Conservation (phyloP, 37 sponge, comb jelly and placozoan genomes). For the Petrosia ficiformis region DNA sequence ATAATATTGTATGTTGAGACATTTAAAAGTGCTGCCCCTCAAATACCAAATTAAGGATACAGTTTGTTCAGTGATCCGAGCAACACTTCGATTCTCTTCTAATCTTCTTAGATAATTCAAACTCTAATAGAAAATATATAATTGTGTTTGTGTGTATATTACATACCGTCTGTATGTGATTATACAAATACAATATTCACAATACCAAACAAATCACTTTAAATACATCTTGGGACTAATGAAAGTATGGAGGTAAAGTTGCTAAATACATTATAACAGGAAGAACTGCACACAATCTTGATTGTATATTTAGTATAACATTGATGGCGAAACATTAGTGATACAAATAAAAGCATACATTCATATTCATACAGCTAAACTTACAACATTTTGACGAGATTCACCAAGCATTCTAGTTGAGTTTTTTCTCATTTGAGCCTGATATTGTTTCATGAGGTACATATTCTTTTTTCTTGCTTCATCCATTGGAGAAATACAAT, state of each 20-base stretch:
- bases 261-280: too few species aligned
- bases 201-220: too few species aligned
- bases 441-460: conserved; percentile 72
- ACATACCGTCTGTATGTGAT: neutral
- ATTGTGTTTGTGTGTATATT: neutral
- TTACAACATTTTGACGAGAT: conserved; percentile 1
- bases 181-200: too few species aligned
- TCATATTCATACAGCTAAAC: neutral
- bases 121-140: conserved; percentile 9
- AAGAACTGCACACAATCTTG: too few species aligned
- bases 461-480: conserved; percentile 50
- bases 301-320: too few species aligned
- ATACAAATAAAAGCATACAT: neutral
- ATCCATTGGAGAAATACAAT: conserved; percentile 29
- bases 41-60: conserved; percentile 29
- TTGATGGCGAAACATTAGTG: too few species aligned
- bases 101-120: conserved; percentile 53
- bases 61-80: conserved; percentile 54
- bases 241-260: too few species aligned
- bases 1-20: too few species aligned
- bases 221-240: too few species aligned
- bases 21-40: too few species aligned
- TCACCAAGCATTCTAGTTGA: neutral
- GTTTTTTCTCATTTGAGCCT: conserved; percentile 40
- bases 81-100: conserved; percentile 74